Conservation (phyloP, 2,888 invertebrate genomes). For the Digitonthophagus gazella region DNA sequence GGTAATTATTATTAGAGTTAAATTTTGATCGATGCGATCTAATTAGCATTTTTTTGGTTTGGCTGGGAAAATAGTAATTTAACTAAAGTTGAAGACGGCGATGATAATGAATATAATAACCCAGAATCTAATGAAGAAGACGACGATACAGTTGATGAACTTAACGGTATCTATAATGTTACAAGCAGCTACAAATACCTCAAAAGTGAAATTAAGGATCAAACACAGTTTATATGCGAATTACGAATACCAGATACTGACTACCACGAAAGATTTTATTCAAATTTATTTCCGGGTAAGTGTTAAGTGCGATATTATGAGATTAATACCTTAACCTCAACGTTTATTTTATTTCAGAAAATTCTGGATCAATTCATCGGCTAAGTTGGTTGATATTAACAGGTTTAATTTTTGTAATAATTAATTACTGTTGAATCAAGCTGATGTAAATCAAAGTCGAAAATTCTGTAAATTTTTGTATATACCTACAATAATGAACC, state of each 20-base stretch:
- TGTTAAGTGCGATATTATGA: slow-evolving; percentile 2
- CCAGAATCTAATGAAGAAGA: slow-evolving; percentile 31
- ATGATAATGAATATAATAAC: slow-evolving; percentile 26
- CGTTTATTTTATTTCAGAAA: neutral
- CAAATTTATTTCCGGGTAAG: slow-evolving; percentile 61
- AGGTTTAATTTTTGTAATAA: neutral
- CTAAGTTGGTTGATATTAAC: neutral
- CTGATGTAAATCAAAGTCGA: neutral
- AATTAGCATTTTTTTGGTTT: neutral
- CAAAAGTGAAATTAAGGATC: slow-evolving; percentile 54
- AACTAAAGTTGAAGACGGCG: slow-evolving; percentile 24
- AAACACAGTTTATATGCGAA: slow-evolving; percentile 62
- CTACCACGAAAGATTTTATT: slow-evolving; percentile 55
- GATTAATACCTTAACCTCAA: neutral
- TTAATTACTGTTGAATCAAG: neutral
- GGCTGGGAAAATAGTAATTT: slow-evolving; percentile 41
- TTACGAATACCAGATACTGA: slow-evolving; percentile 62
- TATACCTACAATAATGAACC: no score
- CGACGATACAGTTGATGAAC: slow-evolving; percentile 31
- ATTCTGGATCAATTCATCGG: neutral
- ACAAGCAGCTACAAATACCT: slow-evolving; percentile 56
- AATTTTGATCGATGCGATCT: neutral
- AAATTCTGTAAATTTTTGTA: neutral
- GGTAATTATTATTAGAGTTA: slow-evolving; percentile 33
- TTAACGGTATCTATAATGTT: slow-evolving; percentile 56